Percentiles rank a stretch among this genome's conserved stretches.
These are phyloP conservation scores for Philaenus spumarius DNA, from an alignment of 1,140 invertebrate species.

Conservation along the genomic window DNA sequence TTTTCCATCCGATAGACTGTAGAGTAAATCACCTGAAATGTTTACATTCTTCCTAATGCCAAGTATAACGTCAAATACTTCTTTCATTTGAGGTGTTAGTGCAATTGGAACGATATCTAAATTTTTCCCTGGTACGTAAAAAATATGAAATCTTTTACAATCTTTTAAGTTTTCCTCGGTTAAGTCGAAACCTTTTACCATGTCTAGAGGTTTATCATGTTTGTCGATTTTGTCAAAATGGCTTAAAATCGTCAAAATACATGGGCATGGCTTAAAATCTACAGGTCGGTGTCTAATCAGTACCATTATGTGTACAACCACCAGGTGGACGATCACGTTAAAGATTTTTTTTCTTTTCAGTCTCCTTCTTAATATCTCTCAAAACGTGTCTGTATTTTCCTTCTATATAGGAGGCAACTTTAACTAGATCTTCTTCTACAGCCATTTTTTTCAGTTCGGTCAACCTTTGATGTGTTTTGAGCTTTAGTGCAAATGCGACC, in stretches of 20 bases:
- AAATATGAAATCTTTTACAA: constrained; percentile 3
- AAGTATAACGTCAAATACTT: background rate
- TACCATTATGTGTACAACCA: constrained; percentile 4
- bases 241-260: too few relatives aligned
- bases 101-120: constrained; percentile 4
- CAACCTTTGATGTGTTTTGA: background rate
- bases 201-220: background rate
- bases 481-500: background rate
- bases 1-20: background rate
- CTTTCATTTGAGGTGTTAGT: background rate
- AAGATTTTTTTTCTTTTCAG: background rate
- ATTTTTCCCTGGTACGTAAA: background rate
- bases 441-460: background rate
- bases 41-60: background rate
- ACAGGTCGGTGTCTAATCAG: background rate
- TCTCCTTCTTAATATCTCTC: background rate
- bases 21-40: background rate
- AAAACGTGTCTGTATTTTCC: background rate
- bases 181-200: background rate
- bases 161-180: background rate
- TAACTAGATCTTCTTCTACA: background rate
- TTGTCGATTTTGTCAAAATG: background rate
- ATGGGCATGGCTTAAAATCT: background rate
- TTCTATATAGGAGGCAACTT: background rate
- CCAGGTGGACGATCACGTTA: background rate